phyloP scores from a whole-genome alignment of 2,888 invertebrate genomes.

The Meandrusa payeni region DNA sequence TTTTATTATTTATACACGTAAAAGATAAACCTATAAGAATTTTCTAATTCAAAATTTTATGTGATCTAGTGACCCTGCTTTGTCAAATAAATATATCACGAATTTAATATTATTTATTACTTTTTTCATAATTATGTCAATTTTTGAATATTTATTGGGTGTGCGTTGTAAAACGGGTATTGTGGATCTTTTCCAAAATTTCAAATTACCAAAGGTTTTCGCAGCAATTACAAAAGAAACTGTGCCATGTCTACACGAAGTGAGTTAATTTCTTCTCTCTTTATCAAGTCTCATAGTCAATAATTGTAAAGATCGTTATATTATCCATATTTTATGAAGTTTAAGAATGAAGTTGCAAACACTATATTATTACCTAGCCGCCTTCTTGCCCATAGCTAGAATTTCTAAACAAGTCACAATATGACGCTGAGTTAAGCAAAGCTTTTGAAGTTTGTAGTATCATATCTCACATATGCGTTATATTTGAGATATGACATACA shows the following conservation, averaged over 20 bases:
- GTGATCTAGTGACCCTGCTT: constrained; percentile 54
- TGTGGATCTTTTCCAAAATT: constrained; percentile 27
- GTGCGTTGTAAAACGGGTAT: constrained; percentile 36
- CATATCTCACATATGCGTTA: too few species aligned
- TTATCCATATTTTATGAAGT: too few species aligned
- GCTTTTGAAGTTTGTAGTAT: too few species aligned
- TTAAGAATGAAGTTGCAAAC: too few species aligned
- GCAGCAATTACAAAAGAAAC: constrained; percentile 51
- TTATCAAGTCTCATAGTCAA: too few species aligned
- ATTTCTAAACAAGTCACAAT: too few species aligned
- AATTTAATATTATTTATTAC: constrained; percentile 32
- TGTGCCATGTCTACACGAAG: constrained; percentile 49
- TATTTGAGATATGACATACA: too few species aligned
- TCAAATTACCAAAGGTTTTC: constrained; percentile 45
- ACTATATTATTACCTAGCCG: too few species aligned
- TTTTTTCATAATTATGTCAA: constrained; percentile 64
- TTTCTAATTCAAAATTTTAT: constrained; percentile 44
- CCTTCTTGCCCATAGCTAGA: too few species aligned
- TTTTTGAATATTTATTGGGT: constrained; percentile 59
- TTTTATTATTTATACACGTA: neutral
- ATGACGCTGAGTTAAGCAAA: too few species aligned
- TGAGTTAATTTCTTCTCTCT: constrained; percentile 47
- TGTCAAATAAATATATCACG: constrained; percentile 30
- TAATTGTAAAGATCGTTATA: too few species aligned
- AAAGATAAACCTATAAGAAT: constrained; percentile 52